A percentile compares a stretch with the other conserved stretches of the same genome.
phyloP scores from a whole-genome alignment of 2,888 invertebrate species.

The Chymomyza amoena region DNA sequence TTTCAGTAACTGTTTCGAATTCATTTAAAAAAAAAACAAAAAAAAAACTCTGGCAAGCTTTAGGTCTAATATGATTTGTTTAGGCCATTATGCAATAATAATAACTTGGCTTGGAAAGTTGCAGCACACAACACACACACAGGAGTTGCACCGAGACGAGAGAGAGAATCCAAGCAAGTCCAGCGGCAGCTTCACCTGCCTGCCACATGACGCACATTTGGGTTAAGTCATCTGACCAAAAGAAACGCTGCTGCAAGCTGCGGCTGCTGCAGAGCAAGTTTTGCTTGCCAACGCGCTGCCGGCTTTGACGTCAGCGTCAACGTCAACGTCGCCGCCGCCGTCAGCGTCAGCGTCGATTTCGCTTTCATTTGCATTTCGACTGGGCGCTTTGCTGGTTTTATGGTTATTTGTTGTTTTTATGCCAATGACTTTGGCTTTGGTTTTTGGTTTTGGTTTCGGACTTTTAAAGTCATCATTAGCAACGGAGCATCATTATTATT shows the following conservation, averaged over 20 bases:
- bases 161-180: too few relatives aligned
- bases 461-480: background rate
- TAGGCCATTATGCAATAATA: background rate
- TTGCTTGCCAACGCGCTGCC: conserved; percentile 8
- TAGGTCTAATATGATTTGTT: too few relatives aligned
- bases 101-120: background rate
- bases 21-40: too few relatives aligned
- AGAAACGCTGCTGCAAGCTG: conserved; percentile 7
- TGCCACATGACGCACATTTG: background rate
- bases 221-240: background rate
- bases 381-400: conserved; percentile 4
- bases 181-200: background rate
- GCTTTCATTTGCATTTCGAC: conserved; percentile 63
- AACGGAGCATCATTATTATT: background rate
- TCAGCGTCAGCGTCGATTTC: conserved; percentile 53
- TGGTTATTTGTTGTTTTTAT: conserved; percentile 1
- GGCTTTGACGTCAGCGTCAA: background rate
- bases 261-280: conserved; percentile 30
- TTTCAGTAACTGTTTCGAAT: too few relatives aligned
- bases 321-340: conserved; percentile 21
- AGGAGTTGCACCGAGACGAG: too few relatives aligned
- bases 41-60: too few relatives aligned
- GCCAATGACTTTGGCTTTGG: background rate
- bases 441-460: background rate
- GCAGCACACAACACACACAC: background rate